Evolutionary conservation across 2,888 invertebrate species (phyloP).

Genomic region (Nebria salina): DNA sequence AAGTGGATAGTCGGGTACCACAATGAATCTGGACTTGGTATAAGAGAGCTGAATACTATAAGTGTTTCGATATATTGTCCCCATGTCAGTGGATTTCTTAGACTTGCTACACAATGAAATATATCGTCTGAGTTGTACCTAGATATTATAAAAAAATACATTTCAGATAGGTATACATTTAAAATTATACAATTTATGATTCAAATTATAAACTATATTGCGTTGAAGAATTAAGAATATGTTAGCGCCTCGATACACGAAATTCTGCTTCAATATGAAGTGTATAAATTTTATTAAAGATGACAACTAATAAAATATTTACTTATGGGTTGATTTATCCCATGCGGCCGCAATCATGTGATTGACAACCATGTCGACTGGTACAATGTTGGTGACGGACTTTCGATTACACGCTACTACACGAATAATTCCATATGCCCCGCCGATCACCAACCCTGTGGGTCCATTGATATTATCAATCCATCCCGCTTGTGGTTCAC

Average conservation of each 20-base stretch:
- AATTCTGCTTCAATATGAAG: too few species aligned
- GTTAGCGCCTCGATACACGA: neutral
- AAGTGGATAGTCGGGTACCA: slow-evolving; percentile 74
- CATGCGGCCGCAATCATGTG: slow-evolving; percentile 61
- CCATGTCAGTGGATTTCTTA: slow-evolving; percentile 83
- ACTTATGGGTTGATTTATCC: slow-evolving; percentile 45
- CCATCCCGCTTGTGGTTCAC: slow-evolving; percentile 71
- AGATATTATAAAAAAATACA: neutral
- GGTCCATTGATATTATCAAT: slow-evolving; percentile 75
- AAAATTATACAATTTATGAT: too few species aligned
- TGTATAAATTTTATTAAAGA: too few species aligned
- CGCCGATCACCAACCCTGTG: slow-evolving; percentile 62
- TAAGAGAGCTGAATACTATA: slow-evolving; percentile 64
- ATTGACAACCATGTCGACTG: slow-evolving; percentile 63
- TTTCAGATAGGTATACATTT: too few species aligned
- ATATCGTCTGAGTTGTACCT: slow-evolving; percentile 59
- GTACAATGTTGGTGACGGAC: slow-evolving; percentile 59
- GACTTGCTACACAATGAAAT: slow-evolving; percentile 85
- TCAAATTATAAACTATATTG: too few species aligned
- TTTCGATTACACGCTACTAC: slow-evolving; percentile 56
- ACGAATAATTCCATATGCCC: slow-evolving; percentile 69
- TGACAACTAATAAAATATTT: too few species aligned
- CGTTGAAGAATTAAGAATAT: neutral
- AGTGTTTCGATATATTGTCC: slow-evolving; percentile 69
- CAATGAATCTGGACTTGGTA: slow-evolving; percentile 70